Evolutionary conservation across 1,140 invertebrate species (phyloP).

Genomic region (Plectus sambesii): DNA sequence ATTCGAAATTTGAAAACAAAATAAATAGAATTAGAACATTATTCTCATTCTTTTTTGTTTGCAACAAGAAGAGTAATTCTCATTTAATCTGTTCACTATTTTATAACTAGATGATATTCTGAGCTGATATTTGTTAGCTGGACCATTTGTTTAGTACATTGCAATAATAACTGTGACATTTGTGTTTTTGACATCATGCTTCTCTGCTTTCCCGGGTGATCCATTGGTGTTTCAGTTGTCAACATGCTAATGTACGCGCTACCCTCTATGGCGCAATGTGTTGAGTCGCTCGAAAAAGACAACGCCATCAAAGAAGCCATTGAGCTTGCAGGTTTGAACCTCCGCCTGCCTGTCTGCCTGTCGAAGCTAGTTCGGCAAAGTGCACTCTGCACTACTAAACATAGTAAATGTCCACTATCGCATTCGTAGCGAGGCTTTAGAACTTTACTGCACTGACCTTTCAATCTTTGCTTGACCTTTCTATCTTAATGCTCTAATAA

Average conservation of each 20-base stretch:
- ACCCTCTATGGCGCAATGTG: constrained; percentile 37
- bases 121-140: background rate
- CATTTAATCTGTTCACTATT: constrained; percentile 11
- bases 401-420: no score
- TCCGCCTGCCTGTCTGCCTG: no score
- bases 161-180: background rate
- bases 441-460: constrained; percentile 13
- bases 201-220: constrained; percentile 5
- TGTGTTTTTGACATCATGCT: background rate
- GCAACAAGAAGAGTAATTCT: background rate
- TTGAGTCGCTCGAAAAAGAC: constrained; percentile 36
- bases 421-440: no score
- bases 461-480: no score
- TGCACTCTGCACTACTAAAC: no score
- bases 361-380: no score
- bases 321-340: constrained; percentile 17
- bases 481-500: no score
- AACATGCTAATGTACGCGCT: constrained; percentile 44
- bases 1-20: no score
- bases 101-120: constrained; percentile 1
- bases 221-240: constrained; percentile 26
- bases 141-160: background rate
- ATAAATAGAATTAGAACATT: background rate
- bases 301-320: constrained; percentile 36
- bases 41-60: constrained; percentile 14